These are phyloP conservation scores for Habrosyne pyritoides DNA, from an alignment of 2,888 invertebrate species.

Conservation along the genomic window DNA sequence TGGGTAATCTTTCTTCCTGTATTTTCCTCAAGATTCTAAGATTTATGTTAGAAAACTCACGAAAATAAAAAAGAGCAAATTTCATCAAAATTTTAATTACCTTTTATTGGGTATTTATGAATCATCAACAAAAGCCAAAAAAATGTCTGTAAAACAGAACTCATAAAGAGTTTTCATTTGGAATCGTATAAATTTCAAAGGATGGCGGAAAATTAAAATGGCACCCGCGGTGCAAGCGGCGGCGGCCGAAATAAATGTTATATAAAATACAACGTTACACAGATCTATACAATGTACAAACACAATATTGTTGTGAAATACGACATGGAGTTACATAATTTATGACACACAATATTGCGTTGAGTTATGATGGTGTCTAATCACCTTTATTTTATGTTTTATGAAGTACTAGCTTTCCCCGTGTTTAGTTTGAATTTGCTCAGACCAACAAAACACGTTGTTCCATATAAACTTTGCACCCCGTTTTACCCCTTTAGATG, in stretches of 20 bases:
- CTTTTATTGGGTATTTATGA: no score
- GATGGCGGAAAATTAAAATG: slow-evolving; percentile 67
- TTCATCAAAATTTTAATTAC: no score
- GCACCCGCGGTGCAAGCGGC: slow-evolving; percentile 43
- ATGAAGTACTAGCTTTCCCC: no score
- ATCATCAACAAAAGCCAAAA: slow-evolving; percentile 13
- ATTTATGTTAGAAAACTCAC: no score
- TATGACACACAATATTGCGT: slow-evolving; percentile 40
- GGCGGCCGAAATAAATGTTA: slow-evolving; percentile 50
- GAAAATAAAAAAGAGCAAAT: no score
- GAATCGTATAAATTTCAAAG: slow-evolving; percentile 55
- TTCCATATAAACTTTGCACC: no score
- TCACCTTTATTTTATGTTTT: no score
- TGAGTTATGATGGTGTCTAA: slow-evolving; percentile 17
- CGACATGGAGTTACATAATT: slow-evolving; percentile 41
- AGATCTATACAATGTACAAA: slow-evolving; percentile 52
- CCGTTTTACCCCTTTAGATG: no score
- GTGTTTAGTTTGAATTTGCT: no score
- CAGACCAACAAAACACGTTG: no score
- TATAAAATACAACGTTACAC: slow-evolving; percentile 48
- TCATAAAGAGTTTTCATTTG: slow-evolving; percentile 35
- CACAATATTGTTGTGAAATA: slow-evolving; percentile 49
- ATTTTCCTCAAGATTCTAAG: background rate
- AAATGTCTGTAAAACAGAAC: slow-evolving; percentile 40
- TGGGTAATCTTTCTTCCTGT: background rate